Evolutionary conservation across 2,888 invertebrate species (phyloP), one percentile per base, ranked within the genome.

Genomic region (Pseudococcus longispinus): DNA sequence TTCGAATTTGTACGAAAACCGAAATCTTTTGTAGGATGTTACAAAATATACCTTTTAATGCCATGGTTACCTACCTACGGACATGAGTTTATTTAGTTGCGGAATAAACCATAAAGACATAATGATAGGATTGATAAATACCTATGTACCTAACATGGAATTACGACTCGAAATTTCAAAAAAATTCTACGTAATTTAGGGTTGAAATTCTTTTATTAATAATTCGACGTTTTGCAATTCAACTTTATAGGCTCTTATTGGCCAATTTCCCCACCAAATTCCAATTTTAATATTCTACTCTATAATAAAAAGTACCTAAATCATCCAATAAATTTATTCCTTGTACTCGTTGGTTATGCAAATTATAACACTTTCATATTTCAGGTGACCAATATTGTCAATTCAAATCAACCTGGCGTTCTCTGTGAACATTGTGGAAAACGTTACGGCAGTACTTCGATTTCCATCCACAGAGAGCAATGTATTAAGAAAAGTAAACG

Each of bases 391-490:
- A 42, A 80, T 11, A 18, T 32, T 37, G n/a, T 15, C 32, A 37
- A 18, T 32, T 83, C 83, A 23, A 46, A 83, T 51, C 51, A 32
- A 83, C 83, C 87, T 11, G 80, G 65, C 18, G 26, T 87, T 9
- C 42, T 60, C 15, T 87, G 87, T 18, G 87, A 87, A 87, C 18
- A 82, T 26, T 87, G 87, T 44, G 87, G 87, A 0, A 87, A 87
- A 82, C 55, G 65, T 18, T 87, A 60, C 23, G 82, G 87, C 1
- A 82, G 80, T 37, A 74, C 29, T 26, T 82, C 87, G 13, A 87
- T 87, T 18, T 23, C 18, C 2, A 55, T 87, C 20, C 87, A 87
- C 42, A 74, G 20, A 20, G 83, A 82, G n/a, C 82, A 87, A 26
- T 83, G 83, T 37, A n/a, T 51, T n/a, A 77, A 51, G 44, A 86